These are phyloP conservation scores for Drosophila sechellia DNA, from an alignment of 1,140 invertebrate species.

Conservation along the genomic window DNA sequence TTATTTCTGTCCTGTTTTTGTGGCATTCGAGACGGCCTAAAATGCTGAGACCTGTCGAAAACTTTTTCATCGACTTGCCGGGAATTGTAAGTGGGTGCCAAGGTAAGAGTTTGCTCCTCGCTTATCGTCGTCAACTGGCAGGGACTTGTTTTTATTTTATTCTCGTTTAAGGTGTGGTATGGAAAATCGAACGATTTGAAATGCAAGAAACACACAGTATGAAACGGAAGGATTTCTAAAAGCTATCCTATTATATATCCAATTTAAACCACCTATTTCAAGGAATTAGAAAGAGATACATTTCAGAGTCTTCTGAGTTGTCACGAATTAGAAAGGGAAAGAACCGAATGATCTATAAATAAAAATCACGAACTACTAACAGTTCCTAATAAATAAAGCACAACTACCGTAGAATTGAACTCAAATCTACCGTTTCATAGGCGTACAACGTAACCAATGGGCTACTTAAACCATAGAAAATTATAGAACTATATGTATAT, in stretches of 20 bases:
- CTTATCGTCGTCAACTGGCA: slow-evolving; percentile 45
- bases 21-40: slow-evolving; percentile 50
- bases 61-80: slow-evolving; percentile 45
- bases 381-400: no score
- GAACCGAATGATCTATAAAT: neutral
- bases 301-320: neutral
- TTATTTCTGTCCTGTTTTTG: slow-evolving; percentile 24
- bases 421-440: no score
- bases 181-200: slow-evolving; percentile 16
- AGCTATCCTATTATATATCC: no score
- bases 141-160: slow-evolving; percentile 19
- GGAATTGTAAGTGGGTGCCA: slow-evolving; percentile 27
- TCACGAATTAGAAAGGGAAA: slow-evolving; percentile 1
- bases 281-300: no score
- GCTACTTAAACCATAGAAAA: neutral
- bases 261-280: neutral
- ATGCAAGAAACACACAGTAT: neutral
- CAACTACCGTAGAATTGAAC: neutral
- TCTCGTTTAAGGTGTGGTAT: slow-evolving; percentile 2
- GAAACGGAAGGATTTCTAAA: neutral
- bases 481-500: neutral
- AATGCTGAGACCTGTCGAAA: slow-evolving; percentile 47
- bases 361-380: neutral
- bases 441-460: neutral
- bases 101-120: slow-evolving; percentile 29